Conservation (phyloP, 2,113 vertebrate genomes). For the Gnathonemus echidnorhynchus region DNA sequence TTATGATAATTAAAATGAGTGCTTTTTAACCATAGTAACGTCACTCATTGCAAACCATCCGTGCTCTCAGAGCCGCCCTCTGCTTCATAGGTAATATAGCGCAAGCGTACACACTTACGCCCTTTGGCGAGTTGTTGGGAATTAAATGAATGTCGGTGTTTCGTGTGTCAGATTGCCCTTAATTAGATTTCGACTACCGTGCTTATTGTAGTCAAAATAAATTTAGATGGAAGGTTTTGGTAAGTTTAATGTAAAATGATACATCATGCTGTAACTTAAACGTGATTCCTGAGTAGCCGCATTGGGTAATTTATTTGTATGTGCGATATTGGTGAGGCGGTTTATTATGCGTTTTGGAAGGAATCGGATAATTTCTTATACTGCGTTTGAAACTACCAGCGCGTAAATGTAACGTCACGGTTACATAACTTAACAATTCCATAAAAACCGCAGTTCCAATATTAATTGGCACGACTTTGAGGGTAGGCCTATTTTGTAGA, state of each 20-base stretch:
- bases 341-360: neutral
- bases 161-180: neutral
- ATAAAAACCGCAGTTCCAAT: neutral
- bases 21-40: neutral
- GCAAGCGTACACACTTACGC: neutral
- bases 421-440: neutral
- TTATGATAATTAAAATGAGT: neutral
- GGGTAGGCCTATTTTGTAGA: neutral
- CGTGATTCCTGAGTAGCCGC: neutral
- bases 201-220: neutral
- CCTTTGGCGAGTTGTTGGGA: neutral
- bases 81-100: neutral
- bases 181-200: neutral
- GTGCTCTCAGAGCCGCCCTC: neutral
- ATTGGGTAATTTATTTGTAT: neutral
- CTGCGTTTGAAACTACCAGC: too few species aligned
- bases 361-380: neutral
- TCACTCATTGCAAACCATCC: neutral
- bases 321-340: neutral
- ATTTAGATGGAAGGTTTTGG: neutral
- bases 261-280: neutral
- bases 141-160: neutral
- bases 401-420: neutral
- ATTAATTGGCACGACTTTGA: neutral
- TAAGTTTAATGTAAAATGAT: neutral